Conservation (phyloP, 1,140 invertebrate genomes). For the Apocrypta bakeri region DNA sequence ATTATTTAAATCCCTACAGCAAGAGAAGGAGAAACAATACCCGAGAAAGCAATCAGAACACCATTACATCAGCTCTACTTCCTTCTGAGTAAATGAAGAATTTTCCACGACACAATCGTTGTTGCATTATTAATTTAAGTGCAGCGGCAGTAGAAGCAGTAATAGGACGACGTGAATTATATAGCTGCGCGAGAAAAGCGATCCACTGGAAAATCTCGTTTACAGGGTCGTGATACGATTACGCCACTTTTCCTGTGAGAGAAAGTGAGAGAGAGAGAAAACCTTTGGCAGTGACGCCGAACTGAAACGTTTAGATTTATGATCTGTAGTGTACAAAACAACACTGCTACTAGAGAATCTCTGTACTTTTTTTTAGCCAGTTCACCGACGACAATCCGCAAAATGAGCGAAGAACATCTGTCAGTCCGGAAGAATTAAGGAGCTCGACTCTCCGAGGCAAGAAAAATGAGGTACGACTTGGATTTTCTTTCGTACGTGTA, state of each 20-base stretch:
- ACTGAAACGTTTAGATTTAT: conserved; percentile 55
- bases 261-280: no score
- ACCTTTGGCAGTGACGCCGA: background rate
- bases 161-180: no score
- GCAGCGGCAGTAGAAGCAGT: background rate
- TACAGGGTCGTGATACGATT: conserved; percentile 45
- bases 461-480: conserved; percentile 25
- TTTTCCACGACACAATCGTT: background rate
- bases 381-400: conserved; percentile 42
- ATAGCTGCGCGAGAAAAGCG: conserved; percentile 6
- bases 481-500: background rate
- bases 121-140: conserved; percentile 5
- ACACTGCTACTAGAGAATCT: conserved; percentile 46
- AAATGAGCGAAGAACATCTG: conserved; percentile 50
- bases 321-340: conserved; percentile 49
- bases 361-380: background rate
- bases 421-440: conserved; percentile 47
- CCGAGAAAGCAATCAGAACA: no score
- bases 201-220: conserved; percentile 47
- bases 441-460: conserved; percentile 13
- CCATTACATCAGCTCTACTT: background rate
- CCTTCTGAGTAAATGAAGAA: background rate
- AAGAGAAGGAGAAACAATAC: no score
- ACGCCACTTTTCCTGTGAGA: conserved; percentile 25
- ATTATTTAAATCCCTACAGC: no score